Evolutionary conservation across 2,888 invertebrate species (phyloP), one percentile per base, ranked within the genome.

Genomic region (Acrocyrtus sp.): DNA sequence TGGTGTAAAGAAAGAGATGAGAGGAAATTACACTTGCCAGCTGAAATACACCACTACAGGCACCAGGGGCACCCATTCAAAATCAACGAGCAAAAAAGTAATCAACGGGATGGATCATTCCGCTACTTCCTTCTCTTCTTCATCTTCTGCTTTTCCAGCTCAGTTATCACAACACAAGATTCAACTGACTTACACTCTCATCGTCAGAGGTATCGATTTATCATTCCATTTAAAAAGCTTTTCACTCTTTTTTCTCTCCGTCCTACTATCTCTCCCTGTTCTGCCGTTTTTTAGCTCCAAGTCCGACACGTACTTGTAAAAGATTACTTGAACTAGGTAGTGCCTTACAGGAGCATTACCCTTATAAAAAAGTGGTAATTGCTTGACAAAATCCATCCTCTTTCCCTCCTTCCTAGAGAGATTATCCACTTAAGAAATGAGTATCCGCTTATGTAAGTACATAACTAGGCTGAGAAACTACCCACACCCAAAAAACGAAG

Each of bases 21-120:
- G 61, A 51, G 79, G 79, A 57, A 80, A 79, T 75, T 80, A 79
- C 73, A 77, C 76, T 63, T 80, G 80, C 73, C 78, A 79, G 62
- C 67, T 75, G 26, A 76, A 75, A 56, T 47, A 48, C 26, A 41
- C 17, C 27, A 54, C 41, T 39, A 61, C 58, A 65, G n/a, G 63
- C 50, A 57, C 41, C 57, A 62, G 60, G 45, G 66, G 67, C 50
- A 67, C 53, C 57, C 67, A 67, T 63, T 72, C 75, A 54, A 75
- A 72, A 51, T 57, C 75, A 57, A 60, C 75, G 26, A 60, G 56
- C 65, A 76, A 73, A 65, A 73, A 65, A 69, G 73, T 73, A 73
- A 76, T 73, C 76, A 76, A 66, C 69, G 78, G 78, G 72, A 78
- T 78, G 75, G 78, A 78, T 62, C 51, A 61, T 65, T 72, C 70